These are phyloP conservation scores for Girardinus metallicus DNA, from an alignment of 2,797 vertebrate genomes.

Conservation along the genomic window DNA sequence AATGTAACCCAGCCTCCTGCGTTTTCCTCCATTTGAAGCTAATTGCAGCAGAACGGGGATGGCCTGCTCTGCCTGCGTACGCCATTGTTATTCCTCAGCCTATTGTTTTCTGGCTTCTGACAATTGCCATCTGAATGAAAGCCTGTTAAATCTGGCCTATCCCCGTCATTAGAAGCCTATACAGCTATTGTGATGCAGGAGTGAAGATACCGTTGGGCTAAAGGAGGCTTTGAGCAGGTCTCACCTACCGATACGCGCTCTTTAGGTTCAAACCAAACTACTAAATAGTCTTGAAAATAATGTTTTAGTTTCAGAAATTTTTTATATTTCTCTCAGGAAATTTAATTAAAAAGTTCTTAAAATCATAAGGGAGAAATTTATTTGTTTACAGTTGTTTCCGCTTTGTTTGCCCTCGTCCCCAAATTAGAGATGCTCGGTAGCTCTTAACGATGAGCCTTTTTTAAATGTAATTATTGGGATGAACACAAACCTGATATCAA, in stretches of 20 bases:
- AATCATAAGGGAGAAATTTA: not conserved
- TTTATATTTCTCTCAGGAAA: not conserved
- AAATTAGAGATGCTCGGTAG: not conserved
- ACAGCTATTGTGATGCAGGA: slow-evolving; percentile 64
- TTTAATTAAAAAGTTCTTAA: not conserved
- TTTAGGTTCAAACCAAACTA: not conserved
- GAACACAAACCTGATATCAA: not conserved
- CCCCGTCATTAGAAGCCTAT: slow-evolving; percentile 70
- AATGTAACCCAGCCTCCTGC: slow-evolving; percentile 66
- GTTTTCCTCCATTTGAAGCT: slow-evolving; percentile 67
- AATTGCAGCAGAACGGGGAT: slow-evolving; percentile 70
- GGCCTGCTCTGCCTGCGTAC: slow-evolving; percentile 65
- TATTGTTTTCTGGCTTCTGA: slow-evolving; percentile 66
- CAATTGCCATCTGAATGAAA: slow-evolving; percentile 68
- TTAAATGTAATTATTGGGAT: not conserved
- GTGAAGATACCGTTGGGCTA: slow-evolving; percentile 61
- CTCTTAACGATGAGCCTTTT: not conserved
- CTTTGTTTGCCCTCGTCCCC: not conserved
- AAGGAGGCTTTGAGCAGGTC: slow-evolving; percentile 46
- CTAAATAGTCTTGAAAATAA: not conserved
- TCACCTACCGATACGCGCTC: slow-evolving; percentile 2
- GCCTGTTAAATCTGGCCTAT: slow-evolving; percentile 65
- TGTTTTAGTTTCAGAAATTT: not conserved
- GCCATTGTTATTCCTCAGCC: slow-evolving; percentile 68
- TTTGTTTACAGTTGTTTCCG: not conserved